phyloP scores from a whole-genome alignment of 2,113 vertebrate species.

The Pampusana beccarii region DNA sequence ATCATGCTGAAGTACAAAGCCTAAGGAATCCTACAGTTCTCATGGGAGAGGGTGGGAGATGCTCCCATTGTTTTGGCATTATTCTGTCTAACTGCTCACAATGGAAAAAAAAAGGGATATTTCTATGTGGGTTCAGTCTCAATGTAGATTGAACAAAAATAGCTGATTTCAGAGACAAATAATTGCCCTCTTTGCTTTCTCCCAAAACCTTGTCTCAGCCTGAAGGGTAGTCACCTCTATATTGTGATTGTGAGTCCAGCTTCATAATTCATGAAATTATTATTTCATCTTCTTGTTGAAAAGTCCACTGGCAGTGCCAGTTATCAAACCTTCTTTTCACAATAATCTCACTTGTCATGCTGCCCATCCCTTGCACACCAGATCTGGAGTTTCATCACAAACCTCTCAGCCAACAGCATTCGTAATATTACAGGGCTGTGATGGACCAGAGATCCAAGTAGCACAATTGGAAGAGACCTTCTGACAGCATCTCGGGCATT shows the following conservation, averaged over 20 bases:
- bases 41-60: background rate
- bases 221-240: background rate
- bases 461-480: background rate
- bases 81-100: background rate
- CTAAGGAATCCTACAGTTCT: background rate
- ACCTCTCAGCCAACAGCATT: background rate
- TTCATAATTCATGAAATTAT: background rate
- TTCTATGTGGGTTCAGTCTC: background rate
- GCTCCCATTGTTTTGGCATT: background rate
- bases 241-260: background rate
- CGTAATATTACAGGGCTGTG: fast-evolving
- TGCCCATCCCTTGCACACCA: background rate
- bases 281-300: background rate
- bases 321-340: background rate
- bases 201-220: background rate
- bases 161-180: background rate
- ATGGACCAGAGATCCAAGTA: background rate
- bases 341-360: background rate
- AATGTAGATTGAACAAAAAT: background rate
- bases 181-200: background rate
- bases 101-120: background rate
- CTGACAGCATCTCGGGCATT: background rate
- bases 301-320: background rate
- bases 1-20: background rate
- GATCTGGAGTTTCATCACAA: background rate